phyloP scores from a whole-genome alignment of 2,888 invertebrate genomes.

The Linhomoeus sp. region DNA sequence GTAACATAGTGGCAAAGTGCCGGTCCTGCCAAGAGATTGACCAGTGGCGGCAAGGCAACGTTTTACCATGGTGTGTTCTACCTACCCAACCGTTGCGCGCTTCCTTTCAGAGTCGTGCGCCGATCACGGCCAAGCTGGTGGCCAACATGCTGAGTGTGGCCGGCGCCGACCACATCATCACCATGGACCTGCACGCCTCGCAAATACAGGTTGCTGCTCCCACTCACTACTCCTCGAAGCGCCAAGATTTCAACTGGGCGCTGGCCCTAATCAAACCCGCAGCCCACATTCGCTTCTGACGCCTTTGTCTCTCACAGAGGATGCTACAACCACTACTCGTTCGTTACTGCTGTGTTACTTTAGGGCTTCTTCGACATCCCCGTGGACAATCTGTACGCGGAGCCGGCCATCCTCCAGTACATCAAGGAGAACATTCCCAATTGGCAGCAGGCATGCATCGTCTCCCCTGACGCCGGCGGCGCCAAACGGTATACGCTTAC shows the following conservation, averaged over 20 bases:
- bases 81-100: conserved; percentile 11
- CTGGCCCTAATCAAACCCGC: background rate
- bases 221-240: too few relatives aligned
- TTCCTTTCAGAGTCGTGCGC: conserved; percentile 56
- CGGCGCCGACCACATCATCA: conserved; percentile 87
- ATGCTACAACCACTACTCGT: too few relatives aligned
- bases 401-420: conserved; percentile 85
- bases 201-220: conserved; percentile 53
- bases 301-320: too few relatives aligned
- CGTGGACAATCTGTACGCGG: conserved; percentile 84
- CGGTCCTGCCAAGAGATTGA: too few relatives aligned
- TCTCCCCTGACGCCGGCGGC: conserved; percentile 86
- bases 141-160: conserved; percentile 74
- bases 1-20: too few relatives aligned
- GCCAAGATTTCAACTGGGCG: too few relatives aligned
- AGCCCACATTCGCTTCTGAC: too few relatives aligned
- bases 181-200: conserved; percentile 87
- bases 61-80: too few relatives aligned
- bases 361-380: conserved; percentile 85
- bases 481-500: conserved; percentile 70
- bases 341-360: conserved; percentile 5
- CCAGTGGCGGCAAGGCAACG: too few relatives aligned
- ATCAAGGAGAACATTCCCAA: conserved; percentile 75
- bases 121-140: conserved; percentile 79
- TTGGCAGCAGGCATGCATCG: conserved; percentile 75